Base-by-base conservation (phyloP, 2,797 vertebrate genomes). In the Sarcoramphus papa region DNA sequence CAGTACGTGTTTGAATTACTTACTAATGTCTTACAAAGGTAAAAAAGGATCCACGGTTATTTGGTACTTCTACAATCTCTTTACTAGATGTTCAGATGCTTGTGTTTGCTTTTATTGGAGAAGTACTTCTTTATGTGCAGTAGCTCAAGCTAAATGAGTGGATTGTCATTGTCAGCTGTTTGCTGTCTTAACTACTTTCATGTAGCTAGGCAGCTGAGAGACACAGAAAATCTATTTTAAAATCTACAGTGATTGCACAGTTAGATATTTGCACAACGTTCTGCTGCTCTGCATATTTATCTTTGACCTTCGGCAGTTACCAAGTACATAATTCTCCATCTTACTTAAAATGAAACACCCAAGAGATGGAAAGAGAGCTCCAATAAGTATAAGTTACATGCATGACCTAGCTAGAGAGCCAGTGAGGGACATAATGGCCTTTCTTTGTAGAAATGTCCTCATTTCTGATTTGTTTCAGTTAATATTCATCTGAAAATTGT, bases 241-340 rank as follows among this genome's bases (percentile, higher is more conserved):
- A 95, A 83, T 65, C 57, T 78, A 83, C 70, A 85, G 20, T 77
- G 60, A 47, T 51, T 92, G 45, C 62, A 64, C 60, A 77, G 88
- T 91, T 91, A 79, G 86, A 59, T 91, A 95, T 89, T 97, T 93
- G 83, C 72, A 85, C 88, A 91, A 31, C 91, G 68, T 80, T 95
- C 88, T 89, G 5, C 21, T 72, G 30, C 77, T 93, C 53, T 95
- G 84, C 33, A 91, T 95, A 85, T 92, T 93, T 89, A 57, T 74
- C 64, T 95, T 92, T 89, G 84, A 92, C 75, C 88, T 95, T 94
- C 3, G 0, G 2, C 48, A 63, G 48, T 67, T 67, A 79, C 41
- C n/a, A 82, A 89, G 54, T 68, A 70, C 37, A 40, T 85, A 93
- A 67, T 87, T 86, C 56, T 89, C 48, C 22, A 64, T 79, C 48